phyloP scores from a whole-genome alignment of 2,888 invertebrate species.

The Rhimphoctona megacephalus region DNA sequence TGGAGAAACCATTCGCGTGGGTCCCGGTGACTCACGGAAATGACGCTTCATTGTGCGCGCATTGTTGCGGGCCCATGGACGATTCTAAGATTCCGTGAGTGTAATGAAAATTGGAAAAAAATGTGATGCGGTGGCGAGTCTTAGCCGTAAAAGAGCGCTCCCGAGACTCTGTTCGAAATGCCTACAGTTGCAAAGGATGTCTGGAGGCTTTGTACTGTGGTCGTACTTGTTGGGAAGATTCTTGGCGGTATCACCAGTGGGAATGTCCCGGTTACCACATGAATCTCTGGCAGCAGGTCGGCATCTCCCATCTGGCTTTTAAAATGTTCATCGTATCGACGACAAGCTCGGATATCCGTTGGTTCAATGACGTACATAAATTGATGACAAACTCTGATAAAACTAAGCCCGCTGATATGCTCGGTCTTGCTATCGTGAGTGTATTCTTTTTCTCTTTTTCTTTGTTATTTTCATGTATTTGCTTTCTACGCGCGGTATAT shows the following conservation, averaged over 20 bases:
- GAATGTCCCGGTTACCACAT: slow-evolving; percentile 90
- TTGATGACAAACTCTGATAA: slow-evolving; percentile 91
- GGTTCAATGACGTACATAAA: slow-evolving; percentile 89
- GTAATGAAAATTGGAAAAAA: slow-evolving; percentile 30
- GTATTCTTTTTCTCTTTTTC: not conserved
- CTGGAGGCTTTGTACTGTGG: slow-evolving; percentile 90
- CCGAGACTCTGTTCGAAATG: not conserved
- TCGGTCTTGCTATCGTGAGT: slow-evolving; percentile 90
- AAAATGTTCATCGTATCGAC: slow-evolving; percentile 87
- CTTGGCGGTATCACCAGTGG: slow-evolving; percentile 89
- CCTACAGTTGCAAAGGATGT: slow-evolving; percentile 88
- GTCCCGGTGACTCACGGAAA: slow-evolving; percentile 87
- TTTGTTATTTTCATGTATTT: not conserved
- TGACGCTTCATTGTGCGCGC: slow-evolving; percentile 88
- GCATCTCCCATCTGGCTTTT: slow-evolving; percentile 92
- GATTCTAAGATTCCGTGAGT: slow-evolving; percentile 89
- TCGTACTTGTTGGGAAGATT: slow-evolving; percentile 87
- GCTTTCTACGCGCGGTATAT: too few relatives aligned
- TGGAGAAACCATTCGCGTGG: slow-evolving; percentile 93
- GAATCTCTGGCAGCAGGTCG: slow-evolving; percentile 89
- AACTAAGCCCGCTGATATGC: slow-evolving; percentile 88
- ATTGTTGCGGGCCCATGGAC: slow-evolving; percentile 88
- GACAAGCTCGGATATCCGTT: slow-evolving; percentile 81
- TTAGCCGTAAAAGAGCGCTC: not conserved
- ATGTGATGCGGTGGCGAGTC: not conserved